Percentiles rank a stretch among this genome's conserved stretches.
These are phyloP conservation scores for Apis cerana DNA, from an alignment of 1,140 invertebrate species.

Conservation along the genomic window DNA sequence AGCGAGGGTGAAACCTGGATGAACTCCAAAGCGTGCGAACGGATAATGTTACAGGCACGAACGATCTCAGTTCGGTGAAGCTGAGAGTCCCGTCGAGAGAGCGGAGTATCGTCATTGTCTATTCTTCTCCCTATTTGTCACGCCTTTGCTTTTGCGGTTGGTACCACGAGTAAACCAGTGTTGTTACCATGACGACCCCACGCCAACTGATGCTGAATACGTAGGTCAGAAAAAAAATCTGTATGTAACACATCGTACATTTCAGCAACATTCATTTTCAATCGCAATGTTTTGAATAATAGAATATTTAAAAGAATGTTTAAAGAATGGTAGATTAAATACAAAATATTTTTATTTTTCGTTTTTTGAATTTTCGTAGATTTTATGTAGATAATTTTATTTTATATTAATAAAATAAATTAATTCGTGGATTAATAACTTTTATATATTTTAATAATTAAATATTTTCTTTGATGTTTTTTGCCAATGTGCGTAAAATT, in stretches of 20 bases:
- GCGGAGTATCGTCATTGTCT: conserved; percentile 56
- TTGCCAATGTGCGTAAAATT: too few relatives aligned
- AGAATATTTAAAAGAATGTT: not conserved
- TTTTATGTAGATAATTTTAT: too few relatives aligned
- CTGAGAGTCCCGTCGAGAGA: conserved; percentile 50
- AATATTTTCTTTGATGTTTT: too few relatives aligned
- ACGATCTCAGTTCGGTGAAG: conserved; percentile 46
- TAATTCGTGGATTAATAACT: too few relatives aligned
- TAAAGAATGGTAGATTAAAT: not conserved
- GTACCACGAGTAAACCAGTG: conserved; percentile 36
- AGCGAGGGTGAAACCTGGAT: conserved; percentile 40
- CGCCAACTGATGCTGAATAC: conserved; percentile 17
- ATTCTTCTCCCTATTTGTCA: conserved; percentile 61
- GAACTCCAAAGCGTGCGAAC: conserved; percentile 48
- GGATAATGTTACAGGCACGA: conserved; percentile 54
- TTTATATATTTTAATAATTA: too few relatives aligned
- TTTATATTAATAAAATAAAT: too few relatives aligned
- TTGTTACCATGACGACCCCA: conserved; percentile 57
- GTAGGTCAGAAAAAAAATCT: not conserved
- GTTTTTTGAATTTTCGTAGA: too few relatives aligned
- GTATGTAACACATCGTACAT: not conserved
- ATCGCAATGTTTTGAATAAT: not conserved
- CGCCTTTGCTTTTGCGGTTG: conserved; percentile 46
- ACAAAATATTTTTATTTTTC: too few relatives aligned
- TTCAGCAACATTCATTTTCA: not conserved